A percentile compares a stretch with the other conserved stretches of the same genome.
Evolutionary conservation across 2,113 vertebrate genomes (phyloP).

Genomic region (Nothoprocta pentlandii): DNA sequence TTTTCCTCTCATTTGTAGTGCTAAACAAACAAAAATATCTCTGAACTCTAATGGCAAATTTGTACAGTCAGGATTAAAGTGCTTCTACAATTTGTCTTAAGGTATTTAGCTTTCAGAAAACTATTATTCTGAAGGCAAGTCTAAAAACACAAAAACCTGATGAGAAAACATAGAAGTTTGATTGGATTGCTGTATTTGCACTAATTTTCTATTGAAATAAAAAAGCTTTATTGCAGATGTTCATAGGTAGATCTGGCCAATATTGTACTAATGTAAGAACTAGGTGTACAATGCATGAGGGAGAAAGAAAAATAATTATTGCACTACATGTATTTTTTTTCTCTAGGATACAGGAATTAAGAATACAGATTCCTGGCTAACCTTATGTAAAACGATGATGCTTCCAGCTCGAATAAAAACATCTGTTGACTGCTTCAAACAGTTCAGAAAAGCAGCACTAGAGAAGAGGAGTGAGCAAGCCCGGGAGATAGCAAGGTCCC

Average conservation of each 20-base stretch:
- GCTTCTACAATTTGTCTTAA: not conserved
- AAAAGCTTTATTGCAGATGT: not conserved
- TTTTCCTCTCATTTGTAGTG: not conserved
- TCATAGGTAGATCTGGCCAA: not conserved
- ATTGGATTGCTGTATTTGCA: not conserved
- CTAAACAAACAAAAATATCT: not conserved
- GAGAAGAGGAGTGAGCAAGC: slow-evolving; percentile 82
- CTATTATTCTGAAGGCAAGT: not conserved
- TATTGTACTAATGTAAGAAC: not conserved
- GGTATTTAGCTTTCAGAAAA: not conserved
- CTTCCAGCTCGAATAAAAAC: slow-evolving; percentile 79
- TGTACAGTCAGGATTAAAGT: not conserved
- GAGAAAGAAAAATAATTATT: not conserved
- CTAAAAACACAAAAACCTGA: not conserved
- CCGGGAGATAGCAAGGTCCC: slow-evolving; percentile 69
- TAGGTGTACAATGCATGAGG: not conserved
- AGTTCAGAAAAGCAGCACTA: slow-evolving; percentile 87
- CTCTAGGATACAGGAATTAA: slow-evolving; percentile 85
- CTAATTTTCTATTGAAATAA: not conserved
- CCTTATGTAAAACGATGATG: slow-evolving; percentile 79
- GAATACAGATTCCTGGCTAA: slow-evolving; percentile 88
- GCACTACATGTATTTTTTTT: not conserved
- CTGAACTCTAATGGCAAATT: not conserved
- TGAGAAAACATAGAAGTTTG: not conserved
- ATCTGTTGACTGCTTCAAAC: slow-evolving; percentile 88